A percentile compares a stretch with the other conserved stretches of the same genome.
These are phyloP conservation scores for Cotesia chilonis DNA, from an alignment of 1,140 invertebrate species.

Conservation along the genomic window DNA sequence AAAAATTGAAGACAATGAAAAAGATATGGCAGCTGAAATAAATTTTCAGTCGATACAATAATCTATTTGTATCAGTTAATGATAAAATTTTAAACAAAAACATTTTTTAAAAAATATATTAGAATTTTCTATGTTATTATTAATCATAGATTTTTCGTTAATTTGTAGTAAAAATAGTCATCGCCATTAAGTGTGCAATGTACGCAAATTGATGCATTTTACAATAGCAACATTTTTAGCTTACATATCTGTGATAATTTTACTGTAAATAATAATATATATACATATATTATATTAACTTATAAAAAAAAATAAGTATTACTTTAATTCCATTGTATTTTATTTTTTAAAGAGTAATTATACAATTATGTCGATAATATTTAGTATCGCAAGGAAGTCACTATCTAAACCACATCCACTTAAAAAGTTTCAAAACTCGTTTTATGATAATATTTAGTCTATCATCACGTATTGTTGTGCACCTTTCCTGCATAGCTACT, in stretches of 20 bases:
- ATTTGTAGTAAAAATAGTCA: constrained; percentile 36
- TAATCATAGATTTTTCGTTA: constrained; percentile 8
- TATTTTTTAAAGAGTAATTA: constrained; percentile 29
- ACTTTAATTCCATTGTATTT: constrained; percentile 18
- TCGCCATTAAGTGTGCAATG: constrained; percentile 51
- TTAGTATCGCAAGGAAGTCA: constrained; percentile 43
- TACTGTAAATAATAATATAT: constrained; percentile 55
- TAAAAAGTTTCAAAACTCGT: constrained; percentile 1
- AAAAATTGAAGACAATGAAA: constrained; percentile 1
- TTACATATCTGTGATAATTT: constrained; percentile 66
- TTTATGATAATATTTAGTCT: not conserved
- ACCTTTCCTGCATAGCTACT: not conserved
- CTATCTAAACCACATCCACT: constrained; percentile 42
- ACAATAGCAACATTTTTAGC: constrained; percentile 61
- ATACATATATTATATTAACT: constrained; percentile 58
- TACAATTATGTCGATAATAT: not conserved
- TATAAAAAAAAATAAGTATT: constrained; percentile 45
- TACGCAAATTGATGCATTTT: constrained; percentile 54
- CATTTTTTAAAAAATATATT: not conserved
- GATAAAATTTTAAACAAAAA: constrained; percentile 38
- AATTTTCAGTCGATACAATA: constrained; percentile 43
- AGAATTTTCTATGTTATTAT: constrained; percentile 1
- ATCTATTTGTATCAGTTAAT: constrained; percentile 20
- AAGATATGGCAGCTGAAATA: constrained; percentile 43
- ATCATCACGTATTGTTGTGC: not conserved